Percentiles rank a stretch among this genome's conserved stretches.
Conservation (phyloP, 2,888 invertebrate genomes). For the Lydus trimaculatus region DNA sequence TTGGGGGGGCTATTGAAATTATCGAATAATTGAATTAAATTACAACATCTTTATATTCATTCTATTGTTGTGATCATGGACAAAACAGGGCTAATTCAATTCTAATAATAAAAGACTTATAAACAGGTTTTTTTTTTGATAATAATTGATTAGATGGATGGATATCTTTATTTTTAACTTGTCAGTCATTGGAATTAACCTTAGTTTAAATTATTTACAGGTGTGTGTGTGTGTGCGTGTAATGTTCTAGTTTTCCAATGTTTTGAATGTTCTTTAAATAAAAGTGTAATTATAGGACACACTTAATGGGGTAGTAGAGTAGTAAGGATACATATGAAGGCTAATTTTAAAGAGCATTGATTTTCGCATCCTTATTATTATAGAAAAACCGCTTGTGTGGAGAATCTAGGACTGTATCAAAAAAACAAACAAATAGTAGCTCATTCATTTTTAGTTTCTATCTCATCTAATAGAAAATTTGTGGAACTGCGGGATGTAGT, state of each 20-base stretch:
- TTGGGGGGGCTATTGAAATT: neutral
- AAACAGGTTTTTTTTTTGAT: too few species aligned
- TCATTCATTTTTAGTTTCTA: too few species aligned
- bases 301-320: neutral
- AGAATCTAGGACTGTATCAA: neutral
- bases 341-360: neutral
- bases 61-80: neutral
- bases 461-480: too few species aligned
- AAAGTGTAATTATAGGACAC: neutral
- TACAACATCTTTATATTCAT: neutral
- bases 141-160: too few species aligned
- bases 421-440: neutral
- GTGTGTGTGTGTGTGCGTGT: too few species aligned
- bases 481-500: too few species aligned
- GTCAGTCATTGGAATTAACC: too few species aligned
- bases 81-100: neutral
- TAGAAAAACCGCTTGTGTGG: neutral
- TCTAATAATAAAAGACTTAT: too few species aligned
- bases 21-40: slow-evolving; percentile 1
- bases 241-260: too few species aligned
- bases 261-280: neutral
- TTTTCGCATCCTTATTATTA: slow-evolving; percentile 6
- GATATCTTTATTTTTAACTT: too few species aligned
- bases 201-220: neutral
- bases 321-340: neutral